A percentile compares a stretch with the other conserved stretches of the same genome.
Evolutionary conservation across 2,888 invertebrate genomes (phyloP).

Genomic region (Osmoderma eremita): DNA sequence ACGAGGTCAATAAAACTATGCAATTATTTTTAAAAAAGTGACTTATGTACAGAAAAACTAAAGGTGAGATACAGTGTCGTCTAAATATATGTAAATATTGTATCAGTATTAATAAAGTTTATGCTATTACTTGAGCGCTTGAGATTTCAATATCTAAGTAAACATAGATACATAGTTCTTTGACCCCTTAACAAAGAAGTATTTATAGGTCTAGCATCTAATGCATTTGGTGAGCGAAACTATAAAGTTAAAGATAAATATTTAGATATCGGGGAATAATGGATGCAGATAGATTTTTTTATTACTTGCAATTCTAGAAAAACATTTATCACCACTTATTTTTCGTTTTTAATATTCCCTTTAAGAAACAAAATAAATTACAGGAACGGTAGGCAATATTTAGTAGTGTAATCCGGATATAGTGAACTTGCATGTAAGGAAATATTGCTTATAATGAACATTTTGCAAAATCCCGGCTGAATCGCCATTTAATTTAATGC

Average conservation of each 20-base stretch:
- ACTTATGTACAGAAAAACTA: background rate
- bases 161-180: slow-evolving; percentile 26
- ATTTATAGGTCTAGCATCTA: slow-evolving; percentile 25
- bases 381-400: too few species aligned
- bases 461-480: too few species aligned
- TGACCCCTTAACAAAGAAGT: slow-evolving; percentile 35
- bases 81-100: slow-evolving; percentile 7
- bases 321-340: too few species aligned
- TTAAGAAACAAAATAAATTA: too few species aligned
- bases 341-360: too few species aligned
- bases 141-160: slow-evolving; percentile 20
- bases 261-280: too few species aligned
- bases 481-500: too few species aligned
- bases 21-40: slow-evolving; percentile 2
- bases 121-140: slow-evolving; percentile 33
- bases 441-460: too few species aligned
- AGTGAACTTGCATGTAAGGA: too few species aligned
- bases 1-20: slow-evolving; percentile 33
- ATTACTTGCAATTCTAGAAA: too few species aligned
- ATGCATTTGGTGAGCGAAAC: slow-evolving; percentile 2
- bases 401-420: too few species aligned
- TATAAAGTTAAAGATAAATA: background rate
- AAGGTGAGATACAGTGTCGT: background rate
- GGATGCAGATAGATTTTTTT: too few species aligned
- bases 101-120: slow-evolving; percentile 18